Percentiles rank a stretch among this genome's conserved stretches.
phyloP scores from a whole-genome alignment of 2,888 invertebrate genomes.

The Leptopterna dolabrata region DNA sequence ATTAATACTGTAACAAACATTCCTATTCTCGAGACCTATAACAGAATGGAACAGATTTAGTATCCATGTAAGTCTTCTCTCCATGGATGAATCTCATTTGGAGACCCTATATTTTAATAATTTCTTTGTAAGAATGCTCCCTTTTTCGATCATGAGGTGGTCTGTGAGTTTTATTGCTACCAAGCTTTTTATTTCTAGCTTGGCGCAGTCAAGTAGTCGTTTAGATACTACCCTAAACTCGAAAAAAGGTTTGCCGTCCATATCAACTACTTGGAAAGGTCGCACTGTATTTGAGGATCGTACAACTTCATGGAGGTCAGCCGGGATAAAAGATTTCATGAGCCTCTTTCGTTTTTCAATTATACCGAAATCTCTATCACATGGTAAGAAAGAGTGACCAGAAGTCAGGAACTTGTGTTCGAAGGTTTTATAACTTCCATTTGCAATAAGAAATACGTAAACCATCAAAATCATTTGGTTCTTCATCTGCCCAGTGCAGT shows the following conservation, averaged over 20 bases:
- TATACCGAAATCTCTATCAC: not conserved
- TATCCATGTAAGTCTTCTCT: too few species aligned
- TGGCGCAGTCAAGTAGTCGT: not conserved
- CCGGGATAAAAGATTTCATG: not conserved
- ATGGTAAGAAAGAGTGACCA: not conserved
- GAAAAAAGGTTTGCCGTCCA: not conserved
- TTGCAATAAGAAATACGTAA: not conserved
- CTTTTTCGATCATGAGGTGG: not conserved
- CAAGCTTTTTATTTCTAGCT: not conserved
- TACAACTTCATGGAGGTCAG: too few species aligned
- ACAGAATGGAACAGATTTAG: too few species aligned
- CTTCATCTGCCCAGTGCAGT: conserved; percentile 61
- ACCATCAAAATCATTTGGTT: conserved; percentile 53
- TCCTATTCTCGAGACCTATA: too few species aligned
- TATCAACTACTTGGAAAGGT: too few species aligned
- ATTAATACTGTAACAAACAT: too few species aligned
- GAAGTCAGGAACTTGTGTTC: not conserved
- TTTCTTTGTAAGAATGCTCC: not conserved
- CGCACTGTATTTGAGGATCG: not conserved
- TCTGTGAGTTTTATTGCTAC: not conserved
- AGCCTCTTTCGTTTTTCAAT: not conserved
- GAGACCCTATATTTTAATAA: too few species aligned
- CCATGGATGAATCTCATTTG: too few species aligned
- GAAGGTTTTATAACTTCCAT: not conserved
- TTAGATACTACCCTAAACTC: not conserved